These are phyloP conservation scores for Sclerodermus sp. DNA, from an alignment of 2,888 invertebrate species.

Conservation along the genomic window DNA sequence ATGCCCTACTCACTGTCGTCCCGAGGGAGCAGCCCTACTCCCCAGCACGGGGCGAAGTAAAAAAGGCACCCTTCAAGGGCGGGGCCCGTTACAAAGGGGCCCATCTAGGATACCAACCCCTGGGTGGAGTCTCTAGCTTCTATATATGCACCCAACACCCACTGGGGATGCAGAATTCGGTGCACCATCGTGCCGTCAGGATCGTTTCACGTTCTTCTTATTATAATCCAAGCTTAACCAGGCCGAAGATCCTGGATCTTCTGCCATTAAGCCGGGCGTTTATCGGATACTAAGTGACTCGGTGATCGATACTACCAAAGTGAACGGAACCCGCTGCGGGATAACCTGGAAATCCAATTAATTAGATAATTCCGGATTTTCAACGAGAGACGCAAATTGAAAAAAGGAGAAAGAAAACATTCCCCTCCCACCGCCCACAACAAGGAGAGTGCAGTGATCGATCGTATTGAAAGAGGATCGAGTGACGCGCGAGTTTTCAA, in stretches of 20 bases:
- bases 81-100: conserved; percentile 42
- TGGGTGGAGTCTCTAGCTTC: conserved; percentile 52
- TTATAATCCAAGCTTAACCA: too few species aligned
- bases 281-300: too few species aligned
- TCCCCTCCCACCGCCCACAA: too few species aligned
- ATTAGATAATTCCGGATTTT: not conserved
- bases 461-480: not conserved
- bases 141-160: conserved; percentile 33
- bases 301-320: not conserved
- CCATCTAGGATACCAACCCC: conserved; percentile 47
- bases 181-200: conserved; percentile 30
- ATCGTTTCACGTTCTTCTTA: conserved; percentile 3
- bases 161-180: conserved; percentile 35
- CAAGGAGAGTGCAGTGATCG: too few species aligned
- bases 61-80: conserved; percentile 44
- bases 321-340: not conserved
- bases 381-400: too few species aligned
- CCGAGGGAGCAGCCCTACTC: conserved; percentile 24
- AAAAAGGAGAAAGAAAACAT: too few species aligned
- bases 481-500: not conserved
- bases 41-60: not conserved
- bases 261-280: too few species aligned
- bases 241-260: too few species aligned
- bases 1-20: conserved; percentile 40
- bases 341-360: not conserved